A percentile compares a stretch with the other conserved stretches of the same genome.
Conservation (phyloP, 2,888 invertebrate genomes). For the Oxystoma pomonae region DNA sequence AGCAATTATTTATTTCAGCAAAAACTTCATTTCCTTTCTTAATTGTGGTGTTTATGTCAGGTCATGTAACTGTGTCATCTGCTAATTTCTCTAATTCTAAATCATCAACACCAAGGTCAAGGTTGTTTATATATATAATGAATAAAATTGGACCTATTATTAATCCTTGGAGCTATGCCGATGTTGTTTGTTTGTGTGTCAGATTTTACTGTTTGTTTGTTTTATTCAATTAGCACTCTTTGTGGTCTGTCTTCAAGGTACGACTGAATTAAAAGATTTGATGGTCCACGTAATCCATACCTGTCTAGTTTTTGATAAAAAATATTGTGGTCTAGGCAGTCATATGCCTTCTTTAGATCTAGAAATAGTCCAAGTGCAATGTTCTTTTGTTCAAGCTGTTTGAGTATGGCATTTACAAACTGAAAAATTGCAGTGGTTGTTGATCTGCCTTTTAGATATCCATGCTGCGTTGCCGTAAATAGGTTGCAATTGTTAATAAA, state of each 20-base stretch:
- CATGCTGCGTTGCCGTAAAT: not conserved
- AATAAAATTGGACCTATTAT: not conserved
- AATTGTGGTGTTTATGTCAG: too few relatives aligned
- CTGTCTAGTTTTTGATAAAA: not conserved
- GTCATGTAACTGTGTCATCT: too few relatives aligned
- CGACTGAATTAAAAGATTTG: not conserved
- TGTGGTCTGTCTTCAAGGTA: not conserved
- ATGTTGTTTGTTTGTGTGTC: not conserved
- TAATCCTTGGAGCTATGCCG: not conserved
- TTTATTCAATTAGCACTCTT: not conserved
- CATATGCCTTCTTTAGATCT: not conserved
- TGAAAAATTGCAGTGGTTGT: not conserved
- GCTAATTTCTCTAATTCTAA: not conserved
- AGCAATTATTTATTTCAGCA: not conserved
- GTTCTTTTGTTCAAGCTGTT: not conserved
- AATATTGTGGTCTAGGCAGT: not conserved
- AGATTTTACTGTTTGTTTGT: not conserved
- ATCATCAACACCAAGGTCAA: not conserved
- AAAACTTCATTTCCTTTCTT: not conserved
- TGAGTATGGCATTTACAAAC: not conserved
- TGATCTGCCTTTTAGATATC: not conserved
- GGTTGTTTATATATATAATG: not conserved
- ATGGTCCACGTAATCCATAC: not conserved
- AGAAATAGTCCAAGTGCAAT: not conserved
- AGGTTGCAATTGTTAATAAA: not conserved